Percentiles rank a stretch among this genome's conserved stretches.
These are phyloP conservation scores for Gymnosoma rotundatum DNA, from an alignment of 2,888 invertebrate genomes.

Conservation along the genomic window DNA sequence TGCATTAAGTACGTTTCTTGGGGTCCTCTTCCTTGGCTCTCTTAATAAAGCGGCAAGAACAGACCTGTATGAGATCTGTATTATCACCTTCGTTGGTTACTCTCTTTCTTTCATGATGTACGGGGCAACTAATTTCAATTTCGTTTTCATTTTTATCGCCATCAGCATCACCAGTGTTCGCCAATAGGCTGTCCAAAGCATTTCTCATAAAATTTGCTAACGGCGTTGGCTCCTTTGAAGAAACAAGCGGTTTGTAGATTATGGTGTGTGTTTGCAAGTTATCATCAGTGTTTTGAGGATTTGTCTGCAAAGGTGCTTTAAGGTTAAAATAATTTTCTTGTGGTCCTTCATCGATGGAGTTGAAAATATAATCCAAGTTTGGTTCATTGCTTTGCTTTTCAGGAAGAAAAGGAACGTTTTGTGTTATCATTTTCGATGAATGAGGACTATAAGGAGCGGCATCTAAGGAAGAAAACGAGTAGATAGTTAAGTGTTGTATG, in stretches of 20 bases:
- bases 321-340: not conserved
- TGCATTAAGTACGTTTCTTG: conserved; percentile 16
- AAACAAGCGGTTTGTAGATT: conserved; percentile 4
- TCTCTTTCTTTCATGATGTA: conserved; percentile 62
- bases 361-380: conserved; percentile 14
- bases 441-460: not conserved
- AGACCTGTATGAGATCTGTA: conserved; percentile 69
- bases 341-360: not conserved
- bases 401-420: not conserved
- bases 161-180: conserved; percentile 5
- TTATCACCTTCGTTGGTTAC: conserved; percentile 12
- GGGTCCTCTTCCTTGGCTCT: conserved; percentile 9
- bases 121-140: conserved; percentile 67
- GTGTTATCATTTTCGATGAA: not conserved
- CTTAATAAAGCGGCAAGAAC: conserved; percentile 71
- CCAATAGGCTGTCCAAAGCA: conserved; percentile 43
- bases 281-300: not conserved
- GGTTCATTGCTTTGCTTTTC: not conserved
- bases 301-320: not conserved
- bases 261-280: not conserved
- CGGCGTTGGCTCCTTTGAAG: conserved; percentile 21
- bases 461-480: not conserved
- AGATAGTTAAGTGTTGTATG: no score
- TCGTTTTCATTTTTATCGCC: conserved; percentile 32
- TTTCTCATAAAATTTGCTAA: conserved; percentile 53